phyloP scores from a whole-genome alignment of 37 sponge, comb jelly and placozoan species.

The Ianthella basta region DNA sequence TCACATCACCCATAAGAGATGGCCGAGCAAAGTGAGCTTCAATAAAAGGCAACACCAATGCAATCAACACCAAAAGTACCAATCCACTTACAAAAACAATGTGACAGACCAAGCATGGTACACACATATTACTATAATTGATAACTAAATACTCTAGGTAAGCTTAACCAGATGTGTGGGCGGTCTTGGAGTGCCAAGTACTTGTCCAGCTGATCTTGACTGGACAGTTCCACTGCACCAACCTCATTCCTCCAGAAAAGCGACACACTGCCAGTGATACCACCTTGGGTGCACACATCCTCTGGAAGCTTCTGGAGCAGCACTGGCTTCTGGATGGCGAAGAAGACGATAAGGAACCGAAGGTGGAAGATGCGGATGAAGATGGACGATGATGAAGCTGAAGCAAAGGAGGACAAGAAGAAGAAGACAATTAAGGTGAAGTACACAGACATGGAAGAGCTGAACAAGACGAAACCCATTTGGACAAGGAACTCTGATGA shows the following conservation, averaged over 20 bases:
- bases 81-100: too few species aligned
- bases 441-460: constrained; percentile 95
- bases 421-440: constrained; percentile 95
- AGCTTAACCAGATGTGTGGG: not conserved
- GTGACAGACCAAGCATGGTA: too few species aligned
- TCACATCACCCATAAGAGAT: too few species aligned
- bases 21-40: too few species aligned
- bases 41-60: too few species aligned
- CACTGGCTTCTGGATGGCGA: constrained; percentile 37
- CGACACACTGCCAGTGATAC: not conserved
- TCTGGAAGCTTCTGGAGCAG: not conserved
- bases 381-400: constrained; percentile 64
- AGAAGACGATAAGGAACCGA: constrained; percentile 51
- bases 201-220: not conserved
- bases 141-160: too few species aligned
- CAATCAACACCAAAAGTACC: too few species aligned
- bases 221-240: not conserved
- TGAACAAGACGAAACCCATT: constrained; percentile 98
- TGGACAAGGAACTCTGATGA: constrained; percentile 98
- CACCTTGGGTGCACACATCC: not conserved
- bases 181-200: constrained; percentile 15
- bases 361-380: constrained; percentile 61
- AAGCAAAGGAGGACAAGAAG: constrained; percentile 72
- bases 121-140: too few species aligned
- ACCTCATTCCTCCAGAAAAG: not conserved